Evolutionary conservation across 2,888 invertebrate genomes (phyloP), one percentile per base, ranked within the genome.

Genomic region (Notodonta dromedarius): DNA sequence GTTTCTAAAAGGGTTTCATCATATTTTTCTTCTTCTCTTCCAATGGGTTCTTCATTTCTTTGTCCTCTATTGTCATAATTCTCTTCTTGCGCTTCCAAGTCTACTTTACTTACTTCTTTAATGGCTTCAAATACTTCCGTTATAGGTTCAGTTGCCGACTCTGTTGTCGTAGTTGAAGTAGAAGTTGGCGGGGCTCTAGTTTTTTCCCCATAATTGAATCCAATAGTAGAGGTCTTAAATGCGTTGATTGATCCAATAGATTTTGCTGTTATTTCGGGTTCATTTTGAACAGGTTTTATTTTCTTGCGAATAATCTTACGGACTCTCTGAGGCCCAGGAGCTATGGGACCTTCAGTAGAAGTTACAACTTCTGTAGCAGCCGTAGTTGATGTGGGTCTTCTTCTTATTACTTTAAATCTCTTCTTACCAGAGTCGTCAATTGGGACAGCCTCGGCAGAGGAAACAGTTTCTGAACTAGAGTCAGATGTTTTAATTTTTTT

Each of bases 241-340:
- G 77, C 65, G 56, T 85, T 86, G 0, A 86, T 40, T n/a, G 83
- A 80, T 44, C 73, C 79, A 54, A 85, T 64, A 13, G 86, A 79
- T 70, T 87, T 87, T 1, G 83, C 78, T 40, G 80, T 74, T 50
- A 85, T 80, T 70, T 82, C 82, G 7, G 83, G 77, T 42, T 88
- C 85, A 58, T 84, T 76, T 66, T 88, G 86, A 55, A 73, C 57
- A 24, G 85, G 80, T 62, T 72, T 89, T 42, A 91, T 68, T 79
- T 90, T 91, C 62, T 92, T 93, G 0, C 91, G 84, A 58, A 92
- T 89, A 0, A 92, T 75, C 79, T 90, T 91, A n/a, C 90, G 87
- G 46, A 90, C 77, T 62, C 89, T 86, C 6, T 84, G 84, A 4
- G 62, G 60, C 7, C 71, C 71, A n/a, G 73, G 59, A 57, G 64